Conservation (phyloP, 2,113 vertebrate species). For the Rana temporaria region DNA sequence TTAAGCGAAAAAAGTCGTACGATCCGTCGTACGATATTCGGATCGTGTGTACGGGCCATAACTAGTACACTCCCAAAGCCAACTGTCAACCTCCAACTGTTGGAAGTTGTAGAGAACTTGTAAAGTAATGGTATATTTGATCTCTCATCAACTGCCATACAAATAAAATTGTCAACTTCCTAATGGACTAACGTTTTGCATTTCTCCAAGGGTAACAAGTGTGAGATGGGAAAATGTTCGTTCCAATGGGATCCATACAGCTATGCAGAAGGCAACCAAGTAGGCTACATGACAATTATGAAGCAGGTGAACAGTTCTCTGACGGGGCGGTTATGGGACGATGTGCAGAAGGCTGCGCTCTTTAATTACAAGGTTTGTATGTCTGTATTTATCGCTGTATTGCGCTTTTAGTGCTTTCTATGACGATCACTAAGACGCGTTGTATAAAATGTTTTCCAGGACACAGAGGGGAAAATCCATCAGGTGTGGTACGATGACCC, state of each 20-base stretch:
- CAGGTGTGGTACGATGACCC: constrained; percentile 96
- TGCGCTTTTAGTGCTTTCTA: background rate
- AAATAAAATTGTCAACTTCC: background rate
- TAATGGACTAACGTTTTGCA: background rate
- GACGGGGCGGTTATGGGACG: constrained; percentile 85
- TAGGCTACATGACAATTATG: constrained; percentile 84
- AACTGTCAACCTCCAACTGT: too few relatives aligned
- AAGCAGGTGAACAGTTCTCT: constrained; percentile 82
- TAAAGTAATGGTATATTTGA: too few relatives aligned
- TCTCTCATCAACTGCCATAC: too few relatives aligned
- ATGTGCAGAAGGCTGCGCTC: constrained; percentile 82
- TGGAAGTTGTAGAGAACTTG: too few relatives aligned
- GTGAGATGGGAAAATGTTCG: constrained; percentile 80
- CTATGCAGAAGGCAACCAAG: constrained; percentile 86
- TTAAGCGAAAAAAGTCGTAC: too few relatives aligned
- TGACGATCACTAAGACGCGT: too few relatives aligned
- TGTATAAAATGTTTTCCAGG: constrained; percentile 66
- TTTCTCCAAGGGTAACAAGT: constrained; percentile 76
- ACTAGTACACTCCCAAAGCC: too few relatives aligned
- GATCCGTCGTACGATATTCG: too few relatives aligned
- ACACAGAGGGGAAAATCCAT: constrained; percentile 77
- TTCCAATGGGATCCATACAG: constrained; percentile 92
- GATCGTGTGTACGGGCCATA: too few relatives aligned
- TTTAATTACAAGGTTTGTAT: constrained; percentile 85
- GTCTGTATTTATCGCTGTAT: background rate